phyloP scores from a whole-genome alignment of 2,797 vertebrate genomes.

The Tangara arthus region DNA sequence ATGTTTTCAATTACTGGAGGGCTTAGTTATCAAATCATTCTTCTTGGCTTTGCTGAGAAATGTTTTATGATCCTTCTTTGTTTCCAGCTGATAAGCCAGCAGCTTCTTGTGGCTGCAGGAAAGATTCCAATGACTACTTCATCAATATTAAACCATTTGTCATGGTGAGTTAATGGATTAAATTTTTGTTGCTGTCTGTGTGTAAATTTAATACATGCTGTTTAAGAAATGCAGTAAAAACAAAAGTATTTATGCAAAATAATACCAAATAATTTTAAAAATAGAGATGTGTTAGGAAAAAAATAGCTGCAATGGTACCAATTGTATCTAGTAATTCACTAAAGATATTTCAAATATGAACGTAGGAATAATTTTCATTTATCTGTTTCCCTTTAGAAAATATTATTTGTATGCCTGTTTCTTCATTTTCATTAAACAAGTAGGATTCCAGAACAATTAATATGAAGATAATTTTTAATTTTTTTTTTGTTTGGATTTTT shows the following conservation, averaged over 20 bases:
- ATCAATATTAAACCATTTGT: constrained; percentile 40
- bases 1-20: constrained; percentile 49
- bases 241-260: neutral
- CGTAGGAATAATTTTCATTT: neutral
- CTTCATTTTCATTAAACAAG: neutral
- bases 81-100: constrained; percentile 35
- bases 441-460: neutral
- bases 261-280: neutral
- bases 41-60: constrained; percentile 21
- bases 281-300: neutral
- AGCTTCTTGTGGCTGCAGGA: constrained; percentile 37
- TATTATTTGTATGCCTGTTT: neutral
- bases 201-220: neutral
- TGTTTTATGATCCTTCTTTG: constrained; percentile 37
- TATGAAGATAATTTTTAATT: accelerated
- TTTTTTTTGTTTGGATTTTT: neutral
- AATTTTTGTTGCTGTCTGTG: neutral
- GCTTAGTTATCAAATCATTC: constrained; percentile 34
- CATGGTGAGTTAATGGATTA: constrained; percentile 6
- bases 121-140: constrained; percentile 43
- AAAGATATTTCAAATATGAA: neutral
- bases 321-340: neutral
- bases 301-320: neutral
- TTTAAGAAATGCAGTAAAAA: neutral
- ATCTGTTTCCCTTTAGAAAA: neutral